Evolutionary conservation across 2,797 vertebrate species (phyloP).

Genomic region (Amniataba percoides): DNA sequence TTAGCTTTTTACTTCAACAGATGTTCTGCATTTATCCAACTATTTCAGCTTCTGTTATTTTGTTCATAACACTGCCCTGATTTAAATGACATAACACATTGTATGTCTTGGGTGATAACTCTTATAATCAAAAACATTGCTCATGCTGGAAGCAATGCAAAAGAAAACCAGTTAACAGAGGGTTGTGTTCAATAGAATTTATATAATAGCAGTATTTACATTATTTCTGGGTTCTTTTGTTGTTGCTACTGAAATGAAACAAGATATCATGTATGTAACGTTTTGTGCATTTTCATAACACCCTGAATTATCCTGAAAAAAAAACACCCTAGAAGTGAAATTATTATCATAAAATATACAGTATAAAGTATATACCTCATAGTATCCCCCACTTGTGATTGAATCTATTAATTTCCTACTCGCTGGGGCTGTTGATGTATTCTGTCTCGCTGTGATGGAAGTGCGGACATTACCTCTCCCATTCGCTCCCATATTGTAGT

Average conservation of each 20-base stretch:
- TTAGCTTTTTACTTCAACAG: background rate
- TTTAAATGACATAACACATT: background rate
- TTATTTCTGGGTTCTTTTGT: background rate
- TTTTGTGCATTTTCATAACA: background rate
- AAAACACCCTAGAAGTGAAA: background rate
- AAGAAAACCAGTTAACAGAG: background rate
- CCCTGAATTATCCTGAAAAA: background rate
- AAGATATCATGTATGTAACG: background rate
- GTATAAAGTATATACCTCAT: background rate
- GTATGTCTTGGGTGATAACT: background rate
- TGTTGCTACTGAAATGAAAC: background rate
- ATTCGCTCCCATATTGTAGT: slow-evolving; percentile 68
- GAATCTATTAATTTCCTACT: slow-evolving; percentile 44
- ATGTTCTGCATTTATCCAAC: background rate
- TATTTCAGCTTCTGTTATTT: background rate
- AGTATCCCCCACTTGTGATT: slow-evolving; percentile 21
- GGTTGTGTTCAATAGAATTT: background rate
- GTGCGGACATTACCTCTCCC: slow-evolving; percentile 65
- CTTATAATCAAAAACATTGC: slow-evolving; percentile 11
- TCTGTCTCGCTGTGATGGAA: slow-evolving; percentile 52
- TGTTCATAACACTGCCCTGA: background rate
- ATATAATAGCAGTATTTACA: background rate
- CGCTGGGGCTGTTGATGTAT: slow-evolving; percentile 41
- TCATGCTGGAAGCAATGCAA: background rate
- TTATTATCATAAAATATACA: background rate